Percentiles rank a stretch among this genome's conserved stretches.
phyloP scores from a whole-genome alignment of 2,113 vertebrate species.

The Nerophis lumbriciformis region DNA sequence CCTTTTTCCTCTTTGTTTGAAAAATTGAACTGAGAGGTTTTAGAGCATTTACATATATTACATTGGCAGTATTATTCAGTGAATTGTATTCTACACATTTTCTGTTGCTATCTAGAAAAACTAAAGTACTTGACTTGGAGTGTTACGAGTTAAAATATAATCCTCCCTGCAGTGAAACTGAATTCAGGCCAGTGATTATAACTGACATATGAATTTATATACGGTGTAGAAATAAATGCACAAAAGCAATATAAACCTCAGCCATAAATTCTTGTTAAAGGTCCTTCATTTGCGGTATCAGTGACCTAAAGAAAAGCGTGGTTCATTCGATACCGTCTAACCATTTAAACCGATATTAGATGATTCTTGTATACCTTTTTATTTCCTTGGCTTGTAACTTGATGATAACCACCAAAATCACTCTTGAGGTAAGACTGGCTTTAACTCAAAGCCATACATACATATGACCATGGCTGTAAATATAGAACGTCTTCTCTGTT shows the following conservation, averaged over 20 bases:
- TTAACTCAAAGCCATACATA: constrained; percentile 1
- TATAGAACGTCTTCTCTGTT: not conserved
- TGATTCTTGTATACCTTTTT: constrained; percentile 1
- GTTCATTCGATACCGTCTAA: not conserved
- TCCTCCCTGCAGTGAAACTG: not conserved
- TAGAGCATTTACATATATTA: not conserved
- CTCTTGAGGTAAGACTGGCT: constrained; percentile 2
- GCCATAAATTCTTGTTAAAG: not conserved
- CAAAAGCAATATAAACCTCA: not conserved
- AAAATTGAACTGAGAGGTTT: constrained; percentile 17
- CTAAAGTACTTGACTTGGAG: not conserved
- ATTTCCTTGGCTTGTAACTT: constrained; percentile 13
- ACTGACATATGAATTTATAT: constrained; percentile 3
- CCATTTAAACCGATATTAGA: constrained; percentile 1
- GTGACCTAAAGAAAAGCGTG: constrained; percentile 4
- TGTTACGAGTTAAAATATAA: not conserved
- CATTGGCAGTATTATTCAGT: not conserved
- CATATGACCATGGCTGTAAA: not conserved
- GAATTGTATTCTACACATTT: not conserved
- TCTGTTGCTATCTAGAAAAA: not conserved
- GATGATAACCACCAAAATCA: constrained; percentile 5
- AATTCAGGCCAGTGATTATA: not conserved
- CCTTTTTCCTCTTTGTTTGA: constrained; percentile 16
- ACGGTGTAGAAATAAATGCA: constrained; percentile 1
- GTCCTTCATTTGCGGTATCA: constrained; percentile 3